phyloP scores from a whole-genome alignment of 2,797 vertebrate species.

The Botia almorhae region DNA sequence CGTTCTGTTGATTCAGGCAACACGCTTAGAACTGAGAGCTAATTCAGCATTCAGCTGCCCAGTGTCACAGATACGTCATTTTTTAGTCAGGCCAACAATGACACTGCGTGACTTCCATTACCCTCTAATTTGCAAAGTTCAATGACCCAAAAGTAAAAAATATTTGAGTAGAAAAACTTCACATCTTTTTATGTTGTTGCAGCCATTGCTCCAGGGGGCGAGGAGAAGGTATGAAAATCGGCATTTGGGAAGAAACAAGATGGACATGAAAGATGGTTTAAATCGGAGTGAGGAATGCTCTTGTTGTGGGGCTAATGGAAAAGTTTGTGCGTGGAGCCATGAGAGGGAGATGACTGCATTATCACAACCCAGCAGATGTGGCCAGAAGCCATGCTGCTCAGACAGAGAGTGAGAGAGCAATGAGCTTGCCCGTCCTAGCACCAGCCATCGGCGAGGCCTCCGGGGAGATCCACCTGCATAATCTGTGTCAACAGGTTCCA shows the following conservation, averaged over 20 bases:
- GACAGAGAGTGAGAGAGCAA: conserved; percentile 72
- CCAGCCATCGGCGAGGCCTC: conserved; percentile 76
- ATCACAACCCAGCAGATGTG: conserved; percentile 82
- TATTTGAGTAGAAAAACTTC: conserved; percentile 57
- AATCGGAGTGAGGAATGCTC: conserved; percentile 83
- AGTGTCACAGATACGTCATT: neutral
- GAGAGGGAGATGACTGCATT: conserved; percentile 79
- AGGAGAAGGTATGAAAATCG: conserved; percentile 78
- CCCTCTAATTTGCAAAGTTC: neutral
- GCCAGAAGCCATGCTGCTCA: conserved; percentile 80
- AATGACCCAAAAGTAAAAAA: neutral
- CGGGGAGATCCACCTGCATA: conserved; percentile 81
- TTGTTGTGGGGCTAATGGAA: conserved; percentile 86
- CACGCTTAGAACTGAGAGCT: conserved; percentile 14
- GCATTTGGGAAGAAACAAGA: conserved; percentile 85
- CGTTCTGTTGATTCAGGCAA: conserved; percentile 45
- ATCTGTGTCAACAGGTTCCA: conserved; percentile 86
- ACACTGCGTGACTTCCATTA: neutral
- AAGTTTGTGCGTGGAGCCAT: conserved; percentile 77
- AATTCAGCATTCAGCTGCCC: conserved; percentile 55
- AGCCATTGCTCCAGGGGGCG: conserved; percentile 27
- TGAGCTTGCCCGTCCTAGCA: conserved; percentile 73
- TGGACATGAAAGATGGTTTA: conserved; percentile 84
- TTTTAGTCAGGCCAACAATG: neutral
- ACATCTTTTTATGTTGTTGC: neutral